Evolutionary conservation across 1,140 invertebrate genomes (phyloP).

Genomic region (Rhagoletis pomonella): DNA sequence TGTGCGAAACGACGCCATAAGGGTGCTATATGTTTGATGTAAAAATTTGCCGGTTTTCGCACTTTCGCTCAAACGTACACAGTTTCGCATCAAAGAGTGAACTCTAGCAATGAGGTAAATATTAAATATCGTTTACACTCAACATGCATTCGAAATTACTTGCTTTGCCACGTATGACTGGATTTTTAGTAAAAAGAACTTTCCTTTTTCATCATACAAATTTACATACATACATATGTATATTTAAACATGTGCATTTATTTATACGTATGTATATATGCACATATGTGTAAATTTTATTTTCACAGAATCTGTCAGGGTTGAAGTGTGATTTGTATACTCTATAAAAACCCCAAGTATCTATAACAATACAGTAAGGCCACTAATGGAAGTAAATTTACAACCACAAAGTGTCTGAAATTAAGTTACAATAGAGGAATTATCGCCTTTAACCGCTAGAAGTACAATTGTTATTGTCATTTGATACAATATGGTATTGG

Average conservation of each 20-base stretch:
- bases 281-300: neutral
- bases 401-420: constrained; percentile 30
- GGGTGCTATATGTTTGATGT: too few species aligned
- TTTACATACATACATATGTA: neutral
- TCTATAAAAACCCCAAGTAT: neutral
- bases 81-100: too few species aligned
- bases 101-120: too few species aligned
- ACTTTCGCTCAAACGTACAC: too few species aligned
- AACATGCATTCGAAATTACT: too few species aligned
- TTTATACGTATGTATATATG: constrained; percentile 7
- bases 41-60: too few species aligned
- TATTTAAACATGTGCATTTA: neutral
- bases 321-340: neutral
- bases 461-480: constrained; percentile 35
- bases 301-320: constrained; percentile 4
- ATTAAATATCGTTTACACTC: too few species aligned
- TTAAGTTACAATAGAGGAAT: constrained; percentile 14
- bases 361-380: neutral
- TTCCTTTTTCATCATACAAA: too few species aligned
- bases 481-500: neutral
- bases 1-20: too few species aligned
- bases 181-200: too few species aligned
- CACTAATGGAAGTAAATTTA: constrained; percentile 9
- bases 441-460: constrained; percentile 9
- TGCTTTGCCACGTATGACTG: too few species aligned